Percentiles rank a stretch among this genome's conserved stretches.
Conservation (phyloP, 2,888 invertebrate genomes). For the Cabera pusaria region DNA sequence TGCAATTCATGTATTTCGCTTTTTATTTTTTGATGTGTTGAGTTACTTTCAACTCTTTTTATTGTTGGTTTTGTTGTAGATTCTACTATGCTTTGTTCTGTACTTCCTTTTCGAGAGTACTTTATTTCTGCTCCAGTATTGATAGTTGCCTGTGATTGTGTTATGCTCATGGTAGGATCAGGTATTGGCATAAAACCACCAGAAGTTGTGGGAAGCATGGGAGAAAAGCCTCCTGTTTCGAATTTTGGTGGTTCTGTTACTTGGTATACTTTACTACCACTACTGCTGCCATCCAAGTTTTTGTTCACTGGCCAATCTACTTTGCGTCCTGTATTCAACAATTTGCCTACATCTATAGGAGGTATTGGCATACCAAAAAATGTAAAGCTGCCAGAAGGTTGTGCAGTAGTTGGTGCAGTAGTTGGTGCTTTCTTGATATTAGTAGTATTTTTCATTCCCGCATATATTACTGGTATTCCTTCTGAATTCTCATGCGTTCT, state of each 20-base stretch:
- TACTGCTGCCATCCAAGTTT: constrained; percentile 47
- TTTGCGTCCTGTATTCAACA: constrained; percentile 80
- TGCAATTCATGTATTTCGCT: constrained; percentile 74
- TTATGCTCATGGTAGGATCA: constrained; percentile 56
- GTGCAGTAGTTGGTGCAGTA: constrained; percentile 59
- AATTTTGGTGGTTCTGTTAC: constrained; percentile 83
- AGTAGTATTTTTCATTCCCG: constrained; percentile 57
- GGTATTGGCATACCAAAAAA: constrained; percentile 94
- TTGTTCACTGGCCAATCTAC: constrained; percentile 71
- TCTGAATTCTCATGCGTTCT: constrained; percentile 76
- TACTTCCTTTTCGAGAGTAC: constrained; percentile 46
- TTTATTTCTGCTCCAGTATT: constrained; percentile 40
- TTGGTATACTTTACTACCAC: constrained; percentile 53
- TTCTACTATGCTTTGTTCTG: constrained; percentile 43
- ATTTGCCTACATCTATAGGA: constrained; percentile 86
- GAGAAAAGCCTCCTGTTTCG: constrained; percentile 90
- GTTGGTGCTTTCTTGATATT: constrained; percentile 56
- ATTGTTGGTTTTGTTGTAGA: constrained; percentile 49
- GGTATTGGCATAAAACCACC: constrained; percentile 89
- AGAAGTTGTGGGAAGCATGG: constrained; percentile 87
- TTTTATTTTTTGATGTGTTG: constrained; percentile 65
- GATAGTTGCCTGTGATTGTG: constrained; percentile 46
- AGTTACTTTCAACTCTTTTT: constrained; percentile 52
- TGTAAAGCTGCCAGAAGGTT: constrained; percentile 86
- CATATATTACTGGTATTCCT: constrained; percentile 82